phyloP scores from a whole-genome alignment of 1,140 invertebrate species.

The Pseudomyrmex gracilis region DNA sequence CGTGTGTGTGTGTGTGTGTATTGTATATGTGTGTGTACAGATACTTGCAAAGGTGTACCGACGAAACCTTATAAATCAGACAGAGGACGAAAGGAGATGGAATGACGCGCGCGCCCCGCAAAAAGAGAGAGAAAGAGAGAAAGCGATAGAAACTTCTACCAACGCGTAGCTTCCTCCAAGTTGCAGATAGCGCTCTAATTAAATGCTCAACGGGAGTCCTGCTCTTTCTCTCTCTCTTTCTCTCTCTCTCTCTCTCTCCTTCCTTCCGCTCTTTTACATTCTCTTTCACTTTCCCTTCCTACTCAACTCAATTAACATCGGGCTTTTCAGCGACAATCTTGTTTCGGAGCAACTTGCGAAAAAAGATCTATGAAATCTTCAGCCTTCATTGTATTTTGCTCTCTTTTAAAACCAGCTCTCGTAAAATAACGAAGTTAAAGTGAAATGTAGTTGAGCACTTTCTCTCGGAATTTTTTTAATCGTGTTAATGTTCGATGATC shows the following conservation, averaged over 20 bases:
- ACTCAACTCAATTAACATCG: conserved; percentile 36
- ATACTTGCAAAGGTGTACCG: conserved; percentile 29
- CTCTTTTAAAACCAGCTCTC: neutral
- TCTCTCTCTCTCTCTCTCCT: neutral
- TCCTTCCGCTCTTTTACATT: conserved; percentile 38
- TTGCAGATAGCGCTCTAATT: conserved; percentile 74
- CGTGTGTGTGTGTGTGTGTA: neutral
- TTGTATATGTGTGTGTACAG: neutral
- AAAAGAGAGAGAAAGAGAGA: too few relatives aligned
- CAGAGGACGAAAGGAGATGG: neutral
- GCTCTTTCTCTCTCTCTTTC: conserved; percentile 40
- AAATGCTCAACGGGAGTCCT: conserved; percentile 68
- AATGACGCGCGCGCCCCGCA: conserved; percentile 20
- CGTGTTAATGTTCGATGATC: neutral
- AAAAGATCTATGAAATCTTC: neutral
- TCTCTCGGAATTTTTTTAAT: neutral
- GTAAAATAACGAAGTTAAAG: neutral
- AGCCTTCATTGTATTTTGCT: neutral
- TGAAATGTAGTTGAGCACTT: neutral
- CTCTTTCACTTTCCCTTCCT: conserved; percentile 26
- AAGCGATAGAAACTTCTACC: conserved; percentile 62
- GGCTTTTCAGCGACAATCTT: neutral
- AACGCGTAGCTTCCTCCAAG: conserved; percentile 30
- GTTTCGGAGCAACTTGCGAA: conserved; percentile 14
- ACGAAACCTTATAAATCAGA: conserved; percentile 62